Evolutionary conservation across 1,140 invertebrate species (phyloP), one percentile per base, ranked within the genome.

Genomic region (Achatina immaculata): DNA sequence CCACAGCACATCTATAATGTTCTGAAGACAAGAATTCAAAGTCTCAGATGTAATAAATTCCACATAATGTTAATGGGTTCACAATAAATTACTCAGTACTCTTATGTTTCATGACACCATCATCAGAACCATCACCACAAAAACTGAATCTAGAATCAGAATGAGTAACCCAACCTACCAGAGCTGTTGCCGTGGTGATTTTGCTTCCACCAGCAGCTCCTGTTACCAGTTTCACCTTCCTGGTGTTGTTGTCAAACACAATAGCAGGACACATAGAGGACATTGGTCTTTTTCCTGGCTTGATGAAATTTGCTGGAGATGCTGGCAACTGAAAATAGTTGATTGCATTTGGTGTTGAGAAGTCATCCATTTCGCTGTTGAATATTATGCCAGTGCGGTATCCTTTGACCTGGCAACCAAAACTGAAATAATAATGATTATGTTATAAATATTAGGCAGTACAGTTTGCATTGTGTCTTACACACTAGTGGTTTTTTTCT

Each of bases 331-430:
- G 94, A 86, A 95, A 98, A 76, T 93, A 94, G 91, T 96, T 99
- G 19, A 92, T 90, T 83, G 94, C 82, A 24, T 86, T 94, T 0
- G 96, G 94, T 3, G 94, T 93, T 0, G 96, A 95, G 91, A 99
- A 99, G 90, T 99, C 98, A 89, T 99, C 96, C 97, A 99, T 99
- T 68, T 95, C 95, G 88, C 96, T 95, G 91, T 99, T 99, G 85
- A 98, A 94, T 1, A 99, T 92, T 51, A 99, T 97, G 40, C 98
- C 98, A 0, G 97, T 98, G 75, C 93, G 93, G 24, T 93, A 85
- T 1, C 93, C 93, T 14, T 88, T 84, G 14, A 92, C 87, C 78
- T 89, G 88, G 19, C 90, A 91, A 1, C 92, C 92, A 89, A 92
- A 93, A 78, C 92, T 93, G 75, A 45, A 81, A 85, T 45, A 16